These are phyloP conservation scores for Maniola jurtina DNA, from an alignment of 1,140 invertebrate species.

Conservation along the genomic window DNA sequence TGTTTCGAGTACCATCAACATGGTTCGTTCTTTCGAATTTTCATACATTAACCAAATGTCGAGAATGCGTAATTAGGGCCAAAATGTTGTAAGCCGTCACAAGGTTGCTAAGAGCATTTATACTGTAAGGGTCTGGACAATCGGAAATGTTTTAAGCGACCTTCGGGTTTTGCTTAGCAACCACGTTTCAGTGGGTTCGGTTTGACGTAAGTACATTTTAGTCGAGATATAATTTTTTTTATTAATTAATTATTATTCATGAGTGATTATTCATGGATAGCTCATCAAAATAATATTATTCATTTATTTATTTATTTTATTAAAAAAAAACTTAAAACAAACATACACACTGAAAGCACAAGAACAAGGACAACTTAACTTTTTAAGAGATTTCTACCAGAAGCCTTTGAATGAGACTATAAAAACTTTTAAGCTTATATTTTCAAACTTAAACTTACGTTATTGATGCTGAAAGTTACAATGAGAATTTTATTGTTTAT, in stretches of 20 bases:
- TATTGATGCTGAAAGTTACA: too few relatives aligned
- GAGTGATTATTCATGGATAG: too few relatives aligned
- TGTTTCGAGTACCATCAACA: conserved; percentile 77
- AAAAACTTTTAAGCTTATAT: too few relatives aligned
- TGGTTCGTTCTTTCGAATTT: conserved; percentile 77
- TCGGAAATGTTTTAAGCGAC: conserved; percentile 46
- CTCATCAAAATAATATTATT: too few relatives aligned
- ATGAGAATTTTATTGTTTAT: too few relatives aligned
- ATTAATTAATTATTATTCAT: not conserved
- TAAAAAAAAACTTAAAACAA: too few relatives aligned
- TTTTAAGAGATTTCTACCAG: too few relatives aligned
- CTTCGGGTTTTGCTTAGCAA: conserved; percentile 33
- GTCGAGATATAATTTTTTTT: not conserved
- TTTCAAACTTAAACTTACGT: too few relatives aligned
- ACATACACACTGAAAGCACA: too few relatives aligned
- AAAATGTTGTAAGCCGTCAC: conserved; percentile 69
- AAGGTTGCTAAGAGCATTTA: conserved; percentile 59
- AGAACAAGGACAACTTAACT: too few relatives aligned
- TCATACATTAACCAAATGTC: conserved; percentile 78
- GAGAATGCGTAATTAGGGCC: conserved; percentile 74
- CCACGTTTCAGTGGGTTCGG: not conserved
- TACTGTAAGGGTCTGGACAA: conserved; percentile 52
- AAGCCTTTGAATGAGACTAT: too few relatives aligned
- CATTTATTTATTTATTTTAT: too few relatives aligned
- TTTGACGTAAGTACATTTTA: not conserved